A percentile compares a stretch with the other conserved stretches of the same genome.
Evolutionary conservation across 1,140 invertebrate genomes (phyloP).

Genomic region (Lepeophtheirus salmonis): DNA sequence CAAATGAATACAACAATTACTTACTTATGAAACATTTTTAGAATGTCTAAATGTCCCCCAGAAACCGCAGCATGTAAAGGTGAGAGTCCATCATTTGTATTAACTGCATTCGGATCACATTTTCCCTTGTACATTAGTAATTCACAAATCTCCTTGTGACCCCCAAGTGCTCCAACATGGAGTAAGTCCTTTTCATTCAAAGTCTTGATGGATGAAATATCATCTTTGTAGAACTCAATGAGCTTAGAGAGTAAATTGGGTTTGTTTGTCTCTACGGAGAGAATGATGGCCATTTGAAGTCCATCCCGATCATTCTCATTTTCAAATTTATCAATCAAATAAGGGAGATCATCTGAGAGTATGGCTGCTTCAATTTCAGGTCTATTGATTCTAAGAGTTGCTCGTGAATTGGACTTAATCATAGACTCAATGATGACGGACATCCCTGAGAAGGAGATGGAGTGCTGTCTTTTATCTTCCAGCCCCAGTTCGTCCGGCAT

Average conservation of each 20-base stretch:
- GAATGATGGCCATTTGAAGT: neutral
- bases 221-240: neutral
- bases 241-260: neutral
- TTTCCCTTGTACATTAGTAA: neutral
- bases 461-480: neutral
- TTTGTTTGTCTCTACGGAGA: neutral
- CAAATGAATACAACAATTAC: neutral
- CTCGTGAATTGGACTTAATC: neutral
- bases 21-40: neutral
- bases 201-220: too few species aligned
- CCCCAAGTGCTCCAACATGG: neutral
- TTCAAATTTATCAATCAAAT: neutral
- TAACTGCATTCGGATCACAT: neutral
- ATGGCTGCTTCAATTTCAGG: neutral
- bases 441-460: neutral
- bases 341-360: neutral
- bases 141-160: neutral
- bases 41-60: neutral
- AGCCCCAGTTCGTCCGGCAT: neutral
- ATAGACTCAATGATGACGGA: neutral
- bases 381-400: neutral
- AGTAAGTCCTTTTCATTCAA: neutral
- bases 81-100: neutral
- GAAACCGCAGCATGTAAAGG: neutral
- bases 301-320: neutral